Conservation (phyloP, 2,888 invertebrate species). For the Drosophila vallismaia region DNA sequence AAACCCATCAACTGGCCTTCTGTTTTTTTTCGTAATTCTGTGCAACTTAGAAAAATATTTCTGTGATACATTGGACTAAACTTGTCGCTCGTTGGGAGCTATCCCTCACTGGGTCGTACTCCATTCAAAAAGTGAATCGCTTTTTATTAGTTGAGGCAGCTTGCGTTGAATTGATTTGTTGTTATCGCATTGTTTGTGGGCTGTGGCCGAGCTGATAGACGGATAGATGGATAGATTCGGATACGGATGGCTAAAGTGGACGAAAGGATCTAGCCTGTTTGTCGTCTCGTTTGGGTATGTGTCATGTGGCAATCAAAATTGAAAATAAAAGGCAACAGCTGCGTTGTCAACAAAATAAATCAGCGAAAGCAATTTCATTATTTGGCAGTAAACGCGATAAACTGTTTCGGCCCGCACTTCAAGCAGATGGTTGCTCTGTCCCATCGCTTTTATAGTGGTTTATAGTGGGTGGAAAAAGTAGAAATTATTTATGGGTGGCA, state of each 20-base stretch:
- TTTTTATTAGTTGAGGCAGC: conserved; percentile 78
- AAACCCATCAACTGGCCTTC: too few species aligned
- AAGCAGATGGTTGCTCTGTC: conserved; percentile 19
- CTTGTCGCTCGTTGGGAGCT: conserved; percentile 46
- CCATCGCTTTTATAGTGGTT: conserved; percentile 8
- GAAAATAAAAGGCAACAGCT: conserved; percentile 80
- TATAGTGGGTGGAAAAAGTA: conserved; percentile 17
- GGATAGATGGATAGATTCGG: conserved; percentile 16
- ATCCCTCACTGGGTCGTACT: conserved; percentile 6
- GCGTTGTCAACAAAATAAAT: conserved; percentile 78
- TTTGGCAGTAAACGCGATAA: conserved; percentile 80
- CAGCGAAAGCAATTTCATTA: conserved; percentile 78
- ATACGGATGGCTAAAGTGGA: conserved; percentile 12
- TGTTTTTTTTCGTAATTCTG: conserved; percentile 15
- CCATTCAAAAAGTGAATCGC: conserved; percentile 35
- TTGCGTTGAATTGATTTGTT: conserved; percentile 78
- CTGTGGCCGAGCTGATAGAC: conserved; percentile 55
- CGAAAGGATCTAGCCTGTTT: conserved; percentile 24
- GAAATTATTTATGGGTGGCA: conserved; percentile 57
- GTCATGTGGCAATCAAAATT: conserved; percentile 71
- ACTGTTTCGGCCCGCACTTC: conserved; percentile 56
- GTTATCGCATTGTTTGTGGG: conserved; percentile 71
- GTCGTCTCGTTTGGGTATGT: conserved; percentile 23
- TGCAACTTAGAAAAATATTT: conserved; percentile 13
- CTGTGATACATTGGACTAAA: conserved; percentile 47